Evolutionary conservation across 2,888 invertebrate species (phyloP).

Genomic region (Autographa gamma): DNA sequence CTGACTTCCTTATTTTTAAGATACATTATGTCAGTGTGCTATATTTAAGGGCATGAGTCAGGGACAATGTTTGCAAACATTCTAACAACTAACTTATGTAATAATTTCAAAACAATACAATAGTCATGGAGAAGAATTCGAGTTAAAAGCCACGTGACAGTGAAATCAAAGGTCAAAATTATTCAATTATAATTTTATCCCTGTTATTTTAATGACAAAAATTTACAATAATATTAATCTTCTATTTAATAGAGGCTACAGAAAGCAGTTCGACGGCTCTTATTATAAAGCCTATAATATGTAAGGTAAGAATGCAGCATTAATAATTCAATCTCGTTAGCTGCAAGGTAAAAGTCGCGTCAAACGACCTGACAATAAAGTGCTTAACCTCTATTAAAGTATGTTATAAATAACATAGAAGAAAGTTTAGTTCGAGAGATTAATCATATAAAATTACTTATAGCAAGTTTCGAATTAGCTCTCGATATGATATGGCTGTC

Average conservation of each 20-base stretch:
- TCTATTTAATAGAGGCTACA: neutral
- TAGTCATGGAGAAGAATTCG: too few relatives aligned
- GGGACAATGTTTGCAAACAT: neutral
- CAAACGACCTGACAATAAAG: conserved; percentile 35
- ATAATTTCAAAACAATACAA: too few relatives aligned
- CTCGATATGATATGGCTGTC: too few relatives aligned
- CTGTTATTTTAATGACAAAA: neutral
- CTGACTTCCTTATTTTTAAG: conserved; percentile 35
- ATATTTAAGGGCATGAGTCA: conserved; percentile 29
- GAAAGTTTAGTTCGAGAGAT: conserved; percentile 30
- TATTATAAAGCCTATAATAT: conserved; percentile 17
- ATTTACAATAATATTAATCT: neutral
- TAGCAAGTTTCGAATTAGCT: too few relatives aligned
- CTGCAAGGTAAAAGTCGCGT: conserved; percentile 39
- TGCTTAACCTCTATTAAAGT: conserved; percentile 47
- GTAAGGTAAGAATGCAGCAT: conserved; percentile 28
- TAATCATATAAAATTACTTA: neutral
- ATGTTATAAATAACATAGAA: conserved; percentile 35
- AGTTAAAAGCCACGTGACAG: too few relatives aligned
- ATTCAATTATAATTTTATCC: neutral
- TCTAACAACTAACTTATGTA: neutral
- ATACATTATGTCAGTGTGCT: conserved; percentile 24
- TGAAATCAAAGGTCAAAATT: too few relatives aligned
- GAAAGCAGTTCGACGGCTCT: conserved; percentile 3
- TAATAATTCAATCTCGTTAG: conserved; percentile 44